These are phyloP conservation scores for Liasis olivaceus DNA, from an alignment of 2,797 vertebrate genomes.

Conservation along the genomic window DNA sequence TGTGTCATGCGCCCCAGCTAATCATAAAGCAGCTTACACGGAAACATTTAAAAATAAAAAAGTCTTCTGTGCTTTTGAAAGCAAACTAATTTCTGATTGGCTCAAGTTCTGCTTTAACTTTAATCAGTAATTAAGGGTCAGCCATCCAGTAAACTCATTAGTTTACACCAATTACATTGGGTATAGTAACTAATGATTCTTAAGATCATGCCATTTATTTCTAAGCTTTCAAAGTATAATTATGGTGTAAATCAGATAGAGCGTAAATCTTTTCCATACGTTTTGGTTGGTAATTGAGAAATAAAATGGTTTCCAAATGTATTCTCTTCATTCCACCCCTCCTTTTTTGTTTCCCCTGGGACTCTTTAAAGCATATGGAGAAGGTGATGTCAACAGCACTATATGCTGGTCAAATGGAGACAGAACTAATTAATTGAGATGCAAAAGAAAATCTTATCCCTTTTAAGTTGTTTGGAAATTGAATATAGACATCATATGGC, in stretches of 20 bases:
- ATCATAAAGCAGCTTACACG: constrained; percentile 78
- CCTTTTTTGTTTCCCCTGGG: constrained; percentile 77
- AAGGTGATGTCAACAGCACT: constrained; percentile 84
- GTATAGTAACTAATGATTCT: constrained; percentile 82
- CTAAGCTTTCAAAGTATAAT: constrained; percentile 82
- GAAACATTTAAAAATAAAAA: constrained; percentile 60
- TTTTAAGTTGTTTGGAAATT: constrained; percentile 69
- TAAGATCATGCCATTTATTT: constrained; percentile 80
- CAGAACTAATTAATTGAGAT: constrained; percentile 84
- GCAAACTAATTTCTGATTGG: constrained; percentile 78
- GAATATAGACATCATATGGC: constrained; percentile 62
- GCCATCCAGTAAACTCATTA: constrained; percentile 80
- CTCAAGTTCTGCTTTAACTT: constrained; percentile 75
- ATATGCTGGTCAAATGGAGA: constrained; percentile 75
- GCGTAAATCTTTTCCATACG: constrained; percentile 85
- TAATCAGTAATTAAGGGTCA: constrained; percentile 82
- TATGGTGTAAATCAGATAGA: constrained; percentile 84
- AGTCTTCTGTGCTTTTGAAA: constrained; percentile 72
- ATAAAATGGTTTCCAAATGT: constrained; percentile 88
- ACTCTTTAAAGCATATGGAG: constrained; percentile 83
- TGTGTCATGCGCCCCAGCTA: constrained; percentile 70
- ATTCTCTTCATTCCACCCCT: constrained; percentile 39
- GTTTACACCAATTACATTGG: constrained; percentile 83
- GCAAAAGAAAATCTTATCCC: constrained; percentile 78
- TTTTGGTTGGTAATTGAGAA: constrained; percentile 84